These are phyloP conservation scores for Drosophila pruinosa DNA, from an alignment of 1,140 invertebrate genomes.

Conservation along the genomic window DNA sequence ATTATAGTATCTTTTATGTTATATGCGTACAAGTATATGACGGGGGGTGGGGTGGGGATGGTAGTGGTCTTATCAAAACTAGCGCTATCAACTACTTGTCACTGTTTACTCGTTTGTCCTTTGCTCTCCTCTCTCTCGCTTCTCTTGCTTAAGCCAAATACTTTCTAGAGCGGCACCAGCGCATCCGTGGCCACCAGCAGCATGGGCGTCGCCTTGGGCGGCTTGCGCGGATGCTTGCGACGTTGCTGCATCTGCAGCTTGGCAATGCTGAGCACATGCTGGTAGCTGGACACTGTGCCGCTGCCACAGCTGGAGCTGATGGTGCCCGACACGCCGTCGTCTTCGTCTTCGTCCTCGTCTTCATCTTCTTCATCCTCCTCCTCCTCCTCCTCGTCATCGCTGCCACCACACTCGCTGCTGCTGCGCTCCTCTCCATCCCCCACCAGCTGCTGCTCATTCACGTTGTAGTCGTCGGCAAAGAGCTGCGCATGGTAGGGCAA, in stretches of 20 bases:
- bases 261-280: constrained; percentile 75
- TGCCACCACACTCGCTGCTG: constrained; percentile 35
- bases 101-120: constrained; percentile 79
- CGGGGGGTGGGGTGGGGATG: not conserved
- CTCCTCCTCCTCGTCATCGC: constrained; percentile 37
- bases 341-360: constrained; percentile 56
- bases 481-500: constrained; percentile 74
- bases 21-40: not conserved
- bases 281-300: constrained; percentile 75
- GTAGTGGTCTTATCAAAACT: constrained; percentile 15
- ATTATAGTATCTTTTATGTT: not conserved
- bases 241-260: constrained; percentile 77
- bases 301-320: constrained; percentile 60
- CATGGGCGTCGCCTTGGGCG: constrained; percentile 43
- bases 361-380: constrained; percentile 18
- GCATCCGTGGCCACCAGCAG: constrained; percentile 54
- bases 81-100: constrained; percentile 64
- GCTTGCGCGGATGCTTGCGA: constrained; percentile 75
- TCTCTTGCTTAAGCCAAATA: constrained; percentile 55
- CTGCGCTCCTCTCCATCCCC: constrained; percentile 30
- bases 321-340: constrained; percentile 47
- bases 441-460: constrained; percentile 45
- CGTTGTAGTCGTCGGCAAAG: constrained; percentile 67
- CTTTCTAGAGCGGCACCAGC: constrained; percentile 64
- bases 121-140: not conserved